These are phyloP conservation scores for Trichechus manatus DNA, from an alignment of 2,113 vertebrate species.

Conservation along the genomic window DNA sequence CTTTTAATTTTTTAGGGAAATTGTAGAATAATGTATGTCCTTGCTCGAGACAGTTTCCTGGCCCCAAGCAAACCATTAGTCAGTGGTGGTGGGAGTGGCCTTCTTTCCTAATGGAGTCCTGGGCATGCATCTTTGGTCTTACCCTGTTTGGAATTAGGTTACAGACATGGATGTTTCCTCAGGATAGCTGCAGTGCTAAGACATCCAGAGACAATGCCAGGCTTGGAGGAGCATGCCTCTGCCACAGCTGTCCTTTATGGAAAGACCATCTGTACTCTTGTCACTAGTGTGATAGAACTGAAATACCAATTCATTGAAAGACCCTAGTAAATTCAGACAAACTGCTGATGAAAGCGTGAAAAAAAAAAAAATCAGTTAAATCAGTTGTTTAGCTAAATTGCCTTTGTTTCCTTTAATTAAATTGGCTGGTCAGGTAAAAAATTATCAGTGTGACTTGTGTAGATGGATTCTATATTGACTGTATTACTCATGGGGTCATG, in stretches of 20 bases:
- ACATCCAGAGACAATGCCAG: accelerated
- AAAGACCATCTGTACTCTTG: too few species aligned
- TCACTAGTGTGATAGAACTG: not conserved
- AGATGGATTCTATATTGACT: accelerated
- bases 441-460: not conserved
- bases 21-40: conserved; percentile 70
- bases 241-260: not conserved
- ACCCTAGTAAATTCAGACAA: not conserved
- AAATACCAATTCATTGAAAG: not conserved
- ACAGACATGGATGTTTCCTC: not conserved
- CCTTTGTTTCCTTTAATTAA: not conserved
- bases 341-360: not conserved
- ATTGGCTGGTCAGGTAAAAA: not conserved
- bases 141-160: not conserved
- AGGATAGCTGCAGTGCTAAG: accelerated
- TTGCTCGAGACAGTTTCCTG: conserved; percentile 66
- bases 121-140: not conserved
- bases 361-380: not conserved
- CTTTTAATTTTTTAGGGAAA: conserved; percentile 77
- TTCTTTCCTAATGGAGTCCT: not conserved
- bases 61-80: conserved; percentile 51
- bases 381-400: not conserved
- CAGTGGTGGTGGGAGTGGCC: not conserved
- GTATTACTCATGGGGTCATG: accelerated
- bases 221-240: not conserved